Percentiles rank a stretch among this genome's conserved stretches.
These are phyloP conservation scores for Drosophila bocki DNA, from an alignment of 1,140 invertebrate genomes.

Conservation along the genomic window DNA sequence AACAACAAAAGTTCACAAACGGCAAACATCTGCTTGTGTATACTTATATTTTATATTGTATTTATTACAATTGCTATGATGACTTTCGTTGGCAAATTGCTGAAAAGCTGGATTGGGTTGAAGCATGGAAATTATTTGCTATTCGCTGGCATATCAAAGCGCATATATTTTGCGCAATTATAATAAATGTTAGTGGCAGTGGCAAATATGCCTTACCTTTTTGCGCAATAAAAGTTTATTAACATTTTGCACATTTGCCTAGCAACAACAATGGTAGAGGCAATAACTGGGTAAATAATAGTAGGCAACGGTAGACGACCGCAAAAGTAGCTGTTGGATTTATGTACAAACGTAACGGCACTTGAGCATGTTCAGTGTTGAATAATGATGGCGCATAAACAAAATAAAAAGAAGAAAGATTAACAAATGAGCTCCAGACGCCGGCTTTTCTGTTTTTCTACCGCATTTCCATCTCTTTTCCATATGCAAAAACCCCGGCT, in stretches of 20 bases:
- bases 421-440: slow-evolving; percentile 66
- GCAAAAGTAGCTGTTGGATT: slow-evolving; percentile 67
- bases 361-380: slow-evolving; percentile 74
- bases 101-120: slow-evolving; percentile 34
- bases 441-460: slow-evolving; percentile 19
- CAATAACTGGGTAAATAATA: slow-evolving; percentile 30
- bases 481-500: slow-evolving; percentile 64
- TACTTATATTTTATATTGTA: slow-evolving; percentile 9
- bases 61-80: slow-evolving; percentile 19
- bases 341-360: slow-evolving; percentile 64
- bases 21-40: slow-evolving; percentile 19
- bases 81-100: slow-evolving; percentile 51
- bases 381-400: slow-evolving; percentile 71
- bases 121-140: slow-evolving; percentile 53
- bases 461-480: slow-evolving; percentile 41
- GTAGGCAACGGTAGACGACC: slow-evolving; percentile 61
- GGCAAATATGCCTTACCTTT: slow-evolving; percentile 37
- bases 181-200: slow-evolving; percentile 70
- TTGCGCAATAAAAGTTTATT: slow-evolving; percentile 81
- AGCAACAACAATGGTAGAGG: slow-evolving; percentile 38
- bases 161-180: slow-evolving; percentile 62
- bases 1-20: slow-evolving; percentile 15
- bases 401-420: slow-evolving; percentile 29
- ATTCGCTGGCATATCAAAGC: slow-evolving; percentile 53
- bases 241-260: slow-evolving; percentile 78